Evolutionary conservation across 1,140 invertebrate species (phyloP).

Genomic region (Drosophila melanica): DNA sequence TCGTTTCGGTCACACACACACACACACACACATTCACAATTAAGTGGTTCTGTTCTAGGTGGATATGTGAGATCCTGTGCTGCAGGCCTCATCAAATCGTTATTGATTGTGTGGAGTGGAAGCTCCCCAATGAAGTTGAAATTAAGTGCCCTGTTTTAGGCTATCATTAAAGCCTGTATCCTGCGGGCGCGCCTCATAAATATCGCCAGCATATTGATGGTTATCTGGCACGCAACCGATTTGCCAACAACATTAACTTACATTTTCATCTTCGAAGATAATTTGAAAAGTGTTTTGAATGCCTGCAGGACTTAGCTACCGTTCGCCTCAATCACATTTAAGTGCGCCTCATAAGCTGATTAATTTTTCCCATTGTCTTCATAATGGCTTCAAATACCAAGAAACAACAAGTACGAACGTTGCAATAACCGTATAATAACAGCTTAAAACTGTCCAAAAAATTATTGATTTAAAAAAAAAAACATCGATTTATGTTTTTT

Average conservation of each 20-base stretch:
- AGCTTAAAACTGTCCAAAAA: too few species aligned
- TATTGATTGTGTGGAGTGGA: slow-evolving; percentile 67
- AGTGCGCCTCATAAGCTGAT: slow-evolving; percentile 15
- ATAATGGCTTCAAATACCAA: neutral
- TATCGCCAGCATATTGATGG: slow-evolving; percentile 81
- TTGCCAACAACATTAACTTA: slow-evolving; percentile 33
- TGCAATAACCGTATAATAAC: too few species aligned
- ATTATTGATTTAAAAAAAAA: too few species aligned
- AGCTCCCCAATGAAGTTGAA: slow-evolving; percentile 54
- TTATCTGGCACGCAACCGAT: slow-evolving; percentile 74
- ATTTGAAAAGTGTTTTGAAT: slow-evolving; percentile 75
- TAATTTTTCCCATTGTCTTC: slow-evolving; percentile 10
- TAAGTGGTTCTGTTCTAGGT: slow-evolving; percentile 71
- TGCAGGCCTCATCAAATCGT: slow-evolving; percentile 72
- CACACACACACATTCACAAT: slow-evolving; percentile 47
- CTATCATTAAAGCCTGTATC: slow-evolving; percentile 81
- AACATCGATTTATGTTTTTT: too few species aligned
- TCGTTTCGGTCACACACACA: slow-evolving; percentile 55
- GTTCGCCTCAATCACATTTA: slow-evolving; percentile 38
- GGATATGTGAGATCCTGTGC: slow-evolving; percentile 67
- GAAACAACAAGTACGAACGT: too few species aligned
- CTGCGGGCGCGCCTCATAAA: slow-evolving; percentile 79
- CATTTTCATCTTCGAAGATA: slow-evolving; percentile 52
- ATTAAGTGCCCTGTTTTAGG: slow-evolving; percentile 78
- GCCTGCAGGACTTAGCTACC: slow-evolving; percentile 57